Conservation (phyloP, 1,140 invertebrate species). For the Berghia stephanieae region DNA sequence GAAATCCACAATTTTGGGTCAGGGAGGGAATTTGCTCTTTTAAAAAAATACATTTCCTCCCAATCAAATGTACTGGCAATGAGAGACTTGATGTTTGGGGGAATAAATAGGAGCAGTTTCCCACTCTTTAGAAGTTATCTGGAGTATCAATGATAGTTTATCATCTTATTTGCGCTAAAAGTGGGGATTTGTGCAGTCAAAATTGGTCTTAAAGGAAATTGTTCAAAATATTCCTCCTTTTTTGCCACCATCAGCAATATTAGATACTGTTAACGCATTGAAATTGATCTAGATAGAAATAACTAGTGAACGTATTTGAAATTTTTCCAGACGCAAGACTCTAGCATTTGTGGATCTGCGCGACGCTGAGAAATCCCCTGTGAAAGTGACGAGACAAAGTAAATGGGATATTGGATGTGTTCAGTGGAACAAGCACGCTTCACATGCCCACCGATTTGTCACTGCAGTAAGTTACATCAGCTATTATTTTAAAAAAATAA, state of each 20-base stretch:
- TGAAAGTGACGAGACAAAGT: conserved; percentile 84
- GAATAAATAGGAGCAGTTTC: too few species aligned
- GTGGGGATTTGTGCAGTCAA: too few species aligned
- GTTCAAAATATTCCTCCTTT: background rate
- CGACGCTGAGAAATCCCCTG: conserved; percentile 77
- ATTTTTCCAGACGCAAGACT: conserved; percentile 75
- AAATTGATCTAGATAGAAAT: background rate
- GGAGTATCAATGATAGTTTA: too few species aligned
- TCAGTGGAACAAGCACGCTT: conserved; percentile 87
- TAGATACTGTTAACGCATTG: background rate
- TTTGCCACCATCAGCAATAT: background rate
- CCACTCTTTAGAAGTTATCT: too few species aligned
- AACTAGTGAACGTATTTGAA: background rate
- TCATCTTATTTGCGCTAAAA: too few species aligned
- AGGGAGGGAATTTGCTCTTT: too few species aligned
- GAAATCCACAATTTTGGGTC: too few species aligned
- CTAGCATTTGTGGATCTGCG: conserved; percentile 84
- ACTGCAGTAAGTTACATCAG: conserved; percentile 79
- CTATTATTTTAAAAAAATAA: background rate
- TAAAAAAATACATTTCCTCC: too few species aligned
- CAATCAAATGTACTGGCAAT: too few species aligned
- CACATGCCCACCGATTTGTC: conserved; percentile 83
- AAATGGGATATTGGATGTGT: conserved; percentile 93
- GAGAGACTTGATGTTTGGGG: too few species aligned
- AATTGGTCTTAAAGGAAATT: background rate